phyloP scores from a whole-genome alignment of 2,113 vertebrate genomes.

The Turnix velox region DNA sequence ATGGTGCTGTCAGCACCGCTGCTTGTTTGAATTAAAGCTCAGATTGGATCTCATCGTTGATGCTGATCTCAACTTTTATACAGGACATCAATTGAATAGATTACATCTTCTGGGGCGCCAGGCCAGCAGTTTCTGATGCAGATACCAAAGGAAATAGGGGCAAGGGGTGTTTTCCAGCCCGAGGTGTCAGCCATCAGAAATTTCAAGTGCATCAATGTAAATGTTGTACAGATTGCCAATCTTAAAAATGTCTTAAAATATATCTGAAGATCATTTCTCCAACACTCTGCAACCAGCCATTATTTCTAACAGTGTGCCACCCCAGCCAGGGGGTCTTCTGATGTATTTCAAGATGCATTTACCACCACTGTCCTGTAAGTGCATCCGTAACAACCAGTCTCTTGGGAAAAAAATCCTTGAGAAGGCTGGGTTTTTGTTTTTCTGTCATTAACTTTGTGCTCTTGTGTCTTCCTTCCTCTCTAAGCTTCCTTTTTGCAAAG shows the following conservation, averaged over 20 bases:
- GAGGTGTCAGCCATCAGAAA: neutral
- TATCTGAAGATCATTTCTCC: neutral
- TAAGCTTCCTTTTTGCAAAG: slow-evolving; percentile 56
- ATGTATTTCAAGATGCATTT: slow-evolving; percentile 16
- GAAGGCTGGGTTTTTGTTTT: slow-evolving; percentile 7
- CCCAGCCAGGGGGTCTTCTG: neutral
- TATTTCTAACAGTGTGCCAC: neutral
- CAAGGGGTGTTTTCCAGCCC: neutral
- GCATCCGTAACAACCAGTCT: neutral
- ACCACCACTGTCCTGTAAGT: neutral
- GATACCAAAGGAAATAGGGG: neutral
- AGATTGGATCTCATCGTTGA: neutral
- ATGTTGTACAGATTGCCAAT: neutral
- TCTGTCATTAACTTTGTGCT: neutral
- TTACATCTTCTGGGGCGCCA: neutral
- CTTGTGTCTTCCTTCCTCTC: slow-evolving; percentile 63
- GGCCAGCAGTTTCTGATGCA: neutral
- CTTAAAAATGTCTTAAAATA: neutral
- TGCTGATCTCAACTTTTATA: slow-evolving; percentile 7
- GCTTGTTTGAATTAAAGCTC: neutral
- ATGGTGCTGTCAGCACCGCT: neutral
- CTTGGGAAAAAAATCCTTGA: slow-evolving; percentile 16
- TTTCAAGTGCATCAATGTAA: neutral
- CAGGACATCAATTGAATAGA: slow-evolving; percentile 13
- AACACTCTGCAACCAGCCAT: neutral